Conservation (phyloP, 2,797 vertebrate genomes). For the Gymnoscopelus microlampas region DNA sequence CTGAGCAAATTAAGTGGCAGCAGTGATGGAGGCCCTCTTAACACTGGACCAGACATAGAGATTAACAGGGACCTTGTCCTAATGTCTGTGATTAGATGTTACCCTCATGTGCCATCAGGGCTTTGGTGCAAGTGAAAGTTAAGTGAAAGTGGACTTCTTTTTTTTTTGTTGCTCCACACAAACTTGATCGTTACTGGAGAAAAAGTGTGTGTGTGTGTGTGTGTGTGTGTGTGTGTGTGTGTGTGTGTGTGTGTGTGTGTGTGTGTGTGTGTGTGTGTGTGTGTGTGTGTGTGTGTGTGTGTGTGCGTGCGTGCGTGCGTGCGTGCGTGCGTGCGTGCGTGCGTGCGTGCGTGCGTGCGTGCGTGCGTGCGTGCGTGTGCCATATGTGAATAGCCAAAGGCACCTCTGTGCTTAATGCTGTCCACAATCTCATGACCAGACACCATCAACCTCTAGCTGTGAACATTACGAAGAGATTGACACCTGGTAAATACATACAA, state of each 20-base stretch:
- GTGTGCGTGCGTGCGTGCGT: no score
- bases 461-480: constrained; percentile 15
- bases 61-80: constrained; percentile 43
- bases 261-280: no score
- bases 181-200: constrained; percentile 35
- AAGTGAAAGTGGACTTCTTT: not conserved
- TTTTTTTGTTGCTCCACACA: constrained; percentile 36
- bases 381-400: not conserved
- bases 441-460: constrained; percentile 46
- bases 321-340: no score
- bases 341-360: not conserved
- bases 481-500: constrained; percentile 7
- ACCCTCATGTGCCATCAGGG: constrained; percentile 33
- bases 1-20: constrained; percentile 5
- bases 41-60: constrained; percentile 34
- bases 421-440: constrained; percentile 25
- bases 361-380: not conserved
- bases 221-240: no score
- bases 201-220: constrained; percentile 13
- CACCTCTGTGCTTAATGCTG: not conserved
- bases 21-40: constrained; percentile 34
- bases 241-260: no score
- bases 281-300: not conserved
- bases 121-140: not conserved
- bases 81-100: constrained; percentile 50